phyloP scores from a whole-genome alignment of 2,113 vertebrate genomes.

The Heliornis fulica region DNA sequence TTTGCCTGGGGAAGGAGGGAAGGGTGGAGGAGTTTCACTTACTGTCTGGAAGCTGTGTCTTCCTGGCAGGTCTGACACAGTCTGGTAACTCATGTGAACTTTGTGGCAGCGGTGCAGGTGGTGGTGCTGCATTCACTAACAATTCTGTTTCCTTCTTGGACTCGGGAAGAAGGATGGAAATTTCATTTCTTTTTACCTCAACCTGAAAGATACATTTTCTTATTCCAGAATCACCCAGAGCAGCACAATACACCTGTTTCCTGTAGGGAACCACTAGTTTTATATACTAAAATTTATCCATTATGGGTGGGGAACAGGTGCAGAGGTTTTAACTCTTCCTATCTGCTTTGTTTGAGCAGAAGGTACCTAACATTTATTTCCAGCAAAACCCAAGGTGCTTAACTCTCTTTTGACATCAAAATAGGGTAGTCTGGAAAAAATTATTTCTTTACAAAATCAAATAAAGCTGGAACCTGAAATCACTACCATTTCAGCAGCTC shows the following conservation, averaged over 20 bases:
- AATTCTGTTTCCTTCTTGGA: neutral
- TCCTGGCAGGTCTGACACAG: slow-evolving; percentile 47
- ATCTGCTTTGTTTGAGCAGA: neutral
- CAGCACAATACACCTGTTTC: neutral
- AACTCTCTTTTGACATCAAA: neutral
- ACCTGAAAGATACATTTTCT: slow-evolving; percentile 7
- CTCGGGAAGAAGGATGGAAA: neutral
- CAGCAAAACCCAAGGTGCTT: neutral
- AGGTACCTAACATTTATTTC: neutral
- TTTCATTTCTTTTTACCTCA: neutral
- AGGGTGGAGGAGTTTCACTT: neutral
- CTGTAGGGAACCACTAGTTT: neutral
- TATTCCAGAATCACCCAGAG: neutral
- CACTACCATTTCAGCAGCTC: neutral
- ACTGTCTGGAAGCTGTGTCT: slow-evolving; percentile 58
- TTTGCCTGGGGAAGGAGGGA: neutral
- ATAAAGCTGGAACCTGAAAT: neutral
- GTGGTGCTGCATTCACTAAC: neutral
- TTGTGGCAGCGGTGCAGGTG: neutral
- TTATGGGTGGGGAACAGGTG: neutral
- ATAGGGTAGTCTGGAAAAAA: neutral
- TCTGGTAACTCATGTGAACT: slow-evolving; percentile 37
- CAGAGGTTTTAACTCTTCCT: neutral
- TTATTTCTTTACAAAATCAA: neutral
- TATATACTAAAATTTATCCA: neutral